These are phyloP conservation scores for Melanotaenia maccullochi DNA, from an alignment of 2,797 vertebrate genomes.

Conservation along the genomic window DNA sequence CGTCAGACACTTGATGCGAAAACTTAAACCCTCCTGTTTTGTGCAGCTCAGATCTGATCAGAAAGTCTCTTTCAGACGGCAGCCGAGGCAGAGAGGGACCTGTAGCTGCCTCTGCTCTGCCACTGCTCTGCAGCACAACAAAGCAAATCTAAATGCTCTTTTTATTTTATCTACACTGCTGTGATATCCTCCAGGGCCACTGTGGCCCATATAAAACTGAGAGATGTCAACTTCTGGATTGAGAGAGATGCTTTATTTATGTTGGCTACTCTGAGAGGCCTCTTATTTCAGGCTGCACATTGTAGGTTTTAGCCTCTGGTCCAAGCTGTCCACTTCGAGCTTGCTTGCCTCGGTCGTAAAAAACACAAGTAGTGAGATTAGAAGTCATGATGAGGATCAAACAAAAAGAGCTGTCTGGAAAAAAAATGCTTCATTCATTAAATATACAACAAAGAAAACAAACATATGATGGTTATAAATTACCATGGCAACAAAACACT, in stretches of 20 bases:
- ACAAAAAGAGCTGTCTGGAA: neutral
- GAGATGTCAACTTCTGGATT: slow-evolving; percentile 64
- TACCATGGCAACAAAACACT: neutral
- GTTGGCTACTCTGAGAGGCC: slow-evolving; percentile 47
- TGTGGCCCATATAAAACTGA: slow-evolving; percentile 68
- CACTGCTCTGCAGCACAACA: slow-evolving; percentile 65
- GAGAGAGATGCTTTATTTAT: slow-evolving; percentile 68
- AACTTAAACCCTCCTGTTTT: slow-evolving; percentile 13
- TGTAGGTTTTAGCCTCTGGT: slow-evolving; percentile 26
- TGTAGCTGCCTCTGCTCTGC: slow-evolving; percentile 58
- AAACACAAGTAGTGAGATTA: slow-evolving; percentile 4
- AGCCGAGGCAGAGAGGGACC: slow-evolving; percentile 47
- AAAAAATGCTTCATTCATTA: slow-evolving; percentile 7
- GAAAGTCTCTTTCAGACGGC: slow-evolving; percentile 38
- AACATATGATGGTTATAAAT: slow-evolving; percentile 18
- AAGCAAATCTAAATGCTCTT: slow-evolving; percentile 77
- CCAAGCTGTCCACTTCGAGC: slow-evolving; percentile 7
- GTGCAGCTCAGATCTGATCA: slow-evolving; percentile 49
- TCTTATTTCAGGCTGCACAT: slow-evolving; percentile 36
- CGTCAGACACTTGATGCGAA: slow-evolving; percentile 27
- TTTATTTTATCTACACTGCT: slow-evolving; percentile 73
- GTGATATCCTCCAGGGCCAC: slow-evolving; percentile 73
- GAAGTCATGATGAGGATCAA: slow-evolving; percentile 5
- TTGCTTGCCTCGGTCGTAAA: slow-evolving; percentile 6
- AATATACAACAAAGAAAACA: slow-evolving; percentile 20